Evolutionary conservation across 2,113 vertebrate genomes (phyloP).

Genomic region (Pycnonotus jocosus): DNA sequence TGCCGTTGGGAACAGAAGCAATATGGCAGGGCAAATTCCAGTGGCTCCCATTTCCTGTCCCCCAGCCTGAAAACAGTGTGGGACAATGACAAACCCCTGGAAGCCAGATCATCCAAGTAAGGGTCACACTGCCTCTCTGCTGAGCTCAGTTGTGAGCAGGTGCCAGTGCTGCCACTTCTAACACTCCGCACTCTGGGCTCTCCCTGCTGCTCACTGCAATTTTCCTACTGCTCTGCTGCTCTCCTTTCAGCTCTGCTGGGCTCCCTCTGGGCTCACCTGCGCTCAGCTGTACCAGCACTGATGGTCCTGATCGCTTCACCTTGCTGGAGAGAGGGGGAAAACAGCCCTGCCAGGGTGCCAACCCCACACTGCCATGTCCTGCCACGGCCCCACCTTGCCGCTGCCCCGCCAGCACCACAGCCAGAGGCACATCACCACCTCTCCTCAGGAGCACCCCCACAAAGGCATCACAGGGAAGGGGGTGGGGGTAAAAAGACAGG

Average conservation of each 20-base stretch:
- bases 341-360: too few relatives aligned
- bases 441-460: background rate
- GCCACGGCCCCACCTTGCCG: background rate
- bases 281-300: background rate
- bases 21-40: background rate
- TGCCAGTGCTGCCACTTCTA: background rate
- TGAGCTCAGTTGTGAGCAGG: background rate
- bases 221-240: background rate
- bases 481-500: rapidly evolving
- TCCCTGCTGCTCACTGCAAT: rapidly evolving
- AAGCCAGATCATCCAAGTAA: too few relatives aligned
- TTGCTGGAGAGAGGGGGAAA: background rate
- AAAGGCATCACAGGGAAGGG: background rate
- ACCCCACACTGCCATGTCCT: rapidly evolving
- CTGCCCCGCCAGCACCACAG: background rate
- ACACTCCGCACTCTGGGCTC: rapidly evolving
- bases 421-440: rapidly evolving
- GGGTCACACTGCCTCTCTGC: rapidly evolving
- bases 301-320: rapidly evolving
- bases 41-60: background rate
- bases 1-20: rapidly evolving
- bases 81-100: background rate
- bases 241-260: background rate
- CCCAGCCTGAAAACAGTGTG: background rate
- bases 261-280: background rate